Evolutionary conservation across 2,797 vertebrate species (phyloP).

Genomic region (Tragelaphus oryx): DNA sequence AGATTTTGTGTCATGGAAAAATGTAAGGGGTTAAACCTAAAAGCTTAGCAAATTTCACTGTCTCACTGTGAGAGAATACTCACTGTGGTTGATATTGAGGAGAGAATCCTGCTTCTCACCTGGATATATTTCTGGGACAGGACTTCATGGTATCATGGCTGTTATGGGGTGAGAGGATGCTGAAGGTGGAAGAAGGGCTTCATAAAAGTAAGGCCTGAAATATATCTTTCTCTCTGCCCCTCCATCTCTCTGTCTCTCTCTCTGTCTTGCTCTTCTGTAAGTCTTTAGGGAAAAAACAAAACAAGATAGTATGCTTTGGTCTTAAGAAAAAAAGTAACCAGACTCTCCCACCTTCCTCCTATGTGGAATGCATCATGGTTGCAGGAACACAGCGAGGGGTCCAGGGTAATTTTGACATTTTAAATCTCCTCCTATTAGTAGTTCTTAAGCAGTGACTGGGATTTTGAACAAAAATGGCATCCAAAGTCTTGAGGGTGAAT

Average conservation of each 20-base stretch:
- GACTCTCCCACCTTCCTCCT: neutral
- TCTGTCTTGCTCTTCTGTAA: neutral
- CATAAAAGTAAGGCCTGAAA: neutral
- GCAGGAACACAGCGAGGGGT: accelerated
- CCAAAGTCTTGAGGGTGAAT: neutral
- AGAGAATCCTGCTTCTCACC: neutral
- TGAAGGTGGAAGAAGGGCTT: neutral
- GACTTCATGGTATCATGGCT: neutral
- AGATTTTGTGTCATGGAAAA: neutral
- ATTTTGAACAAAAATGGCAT: neutral
- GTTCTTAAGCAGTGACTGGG: neutral
- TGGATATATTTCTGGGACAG: neutral
- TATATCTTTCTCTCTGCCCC: neutral
- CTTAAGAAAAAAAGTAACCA: neutral
- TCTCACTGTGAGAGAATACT: neutral
- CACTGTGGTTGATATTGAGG: neutral
- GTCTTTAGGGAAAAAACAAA: neutral
- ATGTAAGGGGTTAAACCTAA: neutral
- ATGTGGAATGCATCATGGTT: neutral
- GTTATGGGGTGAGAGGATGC: neutral
- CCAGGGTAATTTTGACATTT: neutral
- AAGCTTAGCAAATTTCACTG: neutral
- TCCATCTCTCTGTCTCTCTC: neutral
- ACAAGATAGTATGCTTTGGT: neutral
- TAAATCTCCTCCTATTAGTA: neutral